A percentile compares a stretch with the other conserved stretches of the same genome.
These are phyloP conservation scores for Drosophila flavopinicola DNA, from an alignment of 2,888 invertebrate genomes.

Conservation along the genomic window DNA sequence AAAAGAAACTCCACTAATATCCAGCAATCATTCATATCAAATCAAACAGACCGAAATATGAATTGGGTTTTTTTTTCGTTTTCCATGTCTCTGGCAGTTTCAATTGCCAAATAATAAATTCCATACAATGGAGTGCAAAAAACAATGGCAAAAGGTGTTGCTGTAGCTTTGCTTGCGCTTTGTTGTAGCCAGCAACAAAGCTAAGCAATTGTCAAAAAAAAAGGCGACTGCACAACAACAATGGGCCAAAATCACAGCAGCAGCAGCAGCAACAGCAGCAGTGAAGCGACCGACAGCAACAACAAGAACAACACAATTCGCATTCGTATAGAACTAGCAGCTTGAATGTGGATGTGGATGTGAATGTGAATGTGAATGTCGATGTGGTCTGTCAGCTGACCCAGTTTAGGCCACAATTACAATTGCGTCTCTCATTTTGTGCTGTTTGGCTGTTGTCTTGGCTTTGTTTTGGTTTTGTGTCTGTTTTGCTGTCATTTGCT, in stretches of 20 bases:
- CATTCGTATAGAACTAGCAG: slow-evolving; percentile 58
- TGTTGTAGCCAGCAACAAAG: slow-evolving; percentile 66
- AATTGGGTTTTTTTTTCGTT: slow-evolving; percentile 8
- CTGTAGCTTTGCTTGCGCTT: slow-evolving; percentile 53
- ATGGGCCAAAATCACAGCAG: slow-evolving; percentile 37
- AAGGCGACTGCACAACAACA: slow-evolving; percentile 48
- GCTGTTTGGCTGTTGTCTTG: slow-evolving; percentile 16
- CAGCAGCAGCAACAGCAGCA: slow-evolving; percentile 27
- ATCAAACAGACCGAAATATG: slow-evolving; percentile 16
- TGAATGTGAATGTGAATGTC: slow-evolving; percentile 43
- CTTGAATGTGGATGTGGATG: slow-evolving; percentile 32
- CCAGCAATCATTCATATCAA: slow-evolving; percentile 24
- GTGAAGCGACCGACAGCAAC: slow-evolving; percentile 10
- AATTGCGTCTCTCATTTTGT: slow-evolving; percentile 62
- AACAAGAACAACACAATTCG: slow-evolving; percentile 50
- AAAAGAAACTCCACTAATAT: slow-evolving; percentile 4
- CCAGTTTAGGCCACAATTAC: slow-evolving; percentile 80
- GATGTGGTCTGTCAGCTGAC: slow-evolving; percentile 61
- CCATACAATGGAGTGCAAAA: slow-evolving; percentile 39
- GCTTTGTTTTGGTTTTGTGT: slow-evolving; percentile 37
- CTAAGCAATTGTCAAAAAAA: slow-evolving; percentile 57
- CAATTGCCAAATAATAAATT: slow-evolving; percentile 67
- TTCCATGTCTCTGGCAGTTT: slow-evolving; percentile 41
- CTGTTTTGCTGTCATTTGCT: slow-evolving; percentile 35
- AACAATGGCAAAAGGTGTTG: slow-evolving; percentile 64